Evolutionary conservation across 2,797 vertebrate genomes (phyloP), one percentile per base, ranked within the genome.

Genomic region (Meda fulgida): DNA sequence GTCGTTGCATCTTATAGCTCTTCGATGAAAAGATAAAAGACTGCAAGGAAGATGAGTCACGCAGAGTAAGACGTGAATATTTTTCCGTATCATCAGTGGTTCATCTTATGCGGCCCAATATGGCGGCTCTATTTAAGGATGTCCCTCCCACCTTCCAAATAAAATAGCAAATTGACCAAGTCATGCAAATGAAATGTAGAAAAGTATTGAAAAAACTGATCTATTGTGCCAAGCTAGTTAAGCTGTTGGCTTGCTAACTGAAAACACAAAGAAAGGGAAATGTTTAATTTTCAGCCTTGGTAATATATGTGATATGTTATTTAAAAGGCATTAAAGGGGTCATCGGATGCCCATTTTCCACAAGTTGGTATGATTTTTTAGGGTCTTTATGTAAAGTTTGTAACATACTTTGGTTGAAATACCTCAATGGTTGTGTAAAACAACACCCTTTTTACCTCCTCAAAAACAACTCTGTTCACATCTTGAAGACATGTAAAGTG

Each of bases 11-110:
- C 9, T 75, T 94, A 31, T 92, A 99, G 98, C 95, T 99, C 89
- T 99, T 99, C 93, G 98, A 99, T 96, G 98, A 99, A 90, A 99
- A 99, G 89, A 97, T 99, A 94, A 98, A 98, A 93, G 98, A 97
- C 93, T 98, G 96, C 95, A 99, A 97, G 94, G 98, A 99, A 93
- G 98, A 99, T 95, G 98, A 99, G 90, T 97, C 98, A 81, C 96
- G 97, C 94, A 97, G 96, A 94, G 98, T 98, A 95, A 98, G 96
- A 81, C 79, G 83, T 79, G 60, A 77, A 73, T 29, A n/a, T 43
- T 36, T 71, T 85, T 60, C 48, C 9, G 4, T 13, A 21, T 40
- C n/a, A 65, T 46, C 43, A 8, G n/a, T 40, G 5, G 14, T 76
- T 7, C 16, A 58, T 81, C 31, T 78, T 77, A 36, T 60, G 34